A percentile compares a stretch with the other conserved stretches of the same genome.
These are phyloP conservation scores for Clarias platycephalus DNA, from an alignment of 2,797 vertebrate genomes.

Conservation along the genomic window DNA sequence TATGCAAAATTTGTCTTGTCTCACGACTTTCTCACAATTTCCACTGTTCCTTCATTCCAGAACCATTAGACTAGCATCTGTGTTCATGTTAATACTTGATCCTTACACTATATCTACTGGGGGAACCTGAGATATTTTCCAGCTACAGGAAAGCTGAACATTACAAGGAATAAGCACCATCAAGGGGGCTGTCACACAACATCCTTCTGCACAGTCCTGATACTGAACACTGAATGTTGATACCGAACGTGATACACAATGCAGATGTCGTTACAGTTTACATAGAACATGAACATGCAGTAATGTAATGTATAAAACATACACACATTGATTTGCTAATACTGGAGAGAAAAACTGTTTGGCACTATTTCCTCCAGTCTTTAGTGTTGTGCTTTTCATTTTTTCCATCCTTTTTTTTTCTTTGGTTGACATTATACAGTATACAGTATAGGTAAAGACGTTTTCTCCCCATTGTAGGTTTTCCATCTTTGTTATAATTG, in stretches of 20 bases:
- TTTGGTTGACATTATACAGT: neutral
- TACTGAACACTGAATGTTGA: constrained; percentile 2
- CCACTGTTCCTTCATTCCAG: neutral
- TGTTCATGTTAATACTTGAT: constrained; percentile 4
- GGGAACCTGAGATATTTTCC: constrained; percentile 9
- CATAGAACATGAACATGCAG: neutral
- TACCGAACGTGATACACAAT: constrained; percentile 16
- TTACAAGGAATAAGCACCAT: constrained; percentile 2
- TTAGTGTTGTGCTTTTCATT: neutral
- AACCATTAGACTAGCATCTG: neutral
- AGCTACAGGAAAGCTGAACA: constrained; percentile 24
- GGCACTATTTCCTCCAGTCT: neutral
- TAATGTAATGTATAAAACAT: constrained; percentile 3
- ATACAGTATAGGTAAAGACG: neutral
- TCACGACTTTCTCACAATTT: neutral
- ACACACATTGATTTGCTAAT: neutral
- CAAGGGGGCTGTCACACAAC: constrained; percentile 12
- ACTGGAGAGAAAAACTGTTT: neutral
- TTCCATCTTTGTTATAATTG: neutral
- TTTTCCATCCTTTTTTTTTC: constrained; percentile 3
- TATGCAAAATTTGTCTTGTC: neutral
- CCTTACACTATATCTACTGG: neutral
- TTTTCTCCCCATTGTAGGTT: constrained; percentile 2
- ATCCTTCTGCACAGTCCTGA: constrained; percentile 11
- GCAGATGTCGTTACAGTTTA: constrained; percentile 11